Base-by-base conservation (phyloP, 2,113 vertebrate genomes). In the Elanus axillaris region DNA sequence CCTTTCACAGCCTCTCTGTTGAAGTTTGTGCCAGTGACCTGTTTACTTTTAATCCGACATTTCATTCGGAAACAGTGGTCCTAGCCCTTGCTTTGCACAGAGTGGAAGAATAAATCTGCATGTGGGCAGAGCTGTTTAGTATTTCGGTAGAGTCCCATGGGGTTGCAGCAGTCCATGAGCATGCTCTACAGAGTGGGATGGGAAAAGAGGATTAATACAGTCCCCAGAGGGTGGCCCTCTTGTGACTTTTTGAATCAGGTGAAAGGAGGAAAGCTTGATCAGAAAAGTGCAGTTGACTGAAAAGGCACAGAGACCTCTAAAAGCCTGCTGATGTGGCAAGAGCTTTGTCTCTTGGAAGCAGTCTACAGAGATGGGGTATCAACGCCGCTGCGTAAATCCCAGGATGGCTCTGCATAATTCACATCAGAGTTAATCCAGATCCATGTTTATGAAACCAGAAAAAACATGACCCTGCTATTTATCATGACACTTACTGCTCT, bases 381-480 rank as follows among this genome's bases (percentile, higher is more conserved):
- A 88, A 78, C 55, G 68, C 25, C 0, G 0, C 75, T 72, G 69
- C 7, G 4, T 76, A 92, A 94, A 95, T 86, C 91, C 87, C 78
- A 60, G 47, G 87, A 79, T 2, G 3, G 86, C 79, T 92, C 93
- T 88, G 62, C 77, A 34, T 80, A 96, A 96, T 88, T 95, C 63
- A 86, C 87, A 95, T 93, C 86, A 95, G 56, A 83, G 50, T 93
- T 91, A 88, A 94, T 96, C 50, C 84, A 94, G 89, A 96, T 76
- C 58, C 74, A 66, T 89, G 81, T 85, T 95, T 95, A 96, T 31
- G 69, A 97, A 95, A 87, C 69, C 73, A 94, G 86, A 94, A 94
- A 85, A 88, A 87, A 81, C 0, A 0, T 43, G 45, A 85, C 77
- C 59, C 66, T 45, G 75, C 67, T 94, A 90, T 91, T 96, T 88